Evolutionary conservation across 2,888 invertebrate species (phyloP).

Genomic region (Thecophora atra): DNA sequence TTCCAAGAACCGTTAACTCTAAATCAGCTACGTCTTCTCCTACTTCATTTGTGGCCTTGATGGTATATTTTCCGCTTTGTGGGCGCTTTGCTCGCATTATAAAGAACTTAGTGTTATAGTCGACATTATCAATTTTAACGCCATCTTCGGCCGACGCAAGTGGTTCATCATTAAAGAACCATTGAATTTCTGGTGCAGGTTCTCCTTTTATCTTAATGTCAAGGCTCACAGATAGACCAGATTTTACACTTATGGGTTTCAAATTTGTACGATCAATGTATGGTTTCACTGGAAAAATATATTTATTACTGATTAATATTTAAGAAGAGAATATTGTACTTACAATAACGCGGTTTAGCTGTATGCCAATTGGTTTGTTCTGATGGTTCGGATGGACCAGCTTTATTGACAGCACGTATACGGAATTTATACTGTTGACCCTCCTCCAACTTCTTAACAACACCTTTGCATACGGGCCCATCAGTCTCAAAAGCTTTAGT

Average conservation of each 20-base stretch:
- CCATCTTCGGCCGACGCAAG: conserved; percentile 70
- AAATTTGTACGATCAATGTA: conserved; percentile 91
- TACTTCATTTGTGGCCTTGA: conserved; percentile 90
- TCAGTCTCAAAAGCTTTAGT: conserved; percentile 86
- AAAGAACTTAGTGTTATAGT: conserved; percentile 91
- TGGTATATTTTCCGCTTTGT: conserved; percentile 87
- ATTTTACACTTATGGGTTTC: conserved; percentile 84
- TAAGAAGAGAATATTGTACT: conserved; percentile 66
- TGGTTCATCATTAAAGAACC: conserved; percentile 82
- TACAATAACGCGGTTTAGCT: conserved; percentile 87
- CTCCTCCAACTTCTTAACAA: conserved; percentile 89
- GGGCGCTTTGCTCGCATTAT: conserved; percentile 82
- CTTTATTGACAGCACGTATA: conserved; percentile 93
- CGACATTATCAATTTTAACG: conserved; percentile 81
- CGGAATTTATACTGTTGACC: conserved; percentile 97
- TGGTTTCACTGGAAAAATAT: conserved; percentile 80
- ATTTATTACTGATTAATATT: background rate
- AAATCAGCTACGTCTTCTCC: conserved; percentile 93
- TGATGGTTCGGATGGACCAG: conserved; percentile 90
- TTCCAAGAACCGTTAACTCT: conserved; percentile 86
- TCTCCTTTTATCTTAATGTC: conserved; percentile 93
- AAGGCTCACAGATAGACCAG: conserved; percentile 85
- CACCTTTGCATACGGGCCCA: conserved; percentile 85
- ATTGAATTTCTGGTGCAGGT: conserved; percentile 90
- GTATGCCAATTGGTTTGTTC: conserved; percentile 93